Evolutionary conservation across 2,113 vertebrate genomes (phyloP).

Genomic region (Phrynosoma platyrhinos): DNA sequence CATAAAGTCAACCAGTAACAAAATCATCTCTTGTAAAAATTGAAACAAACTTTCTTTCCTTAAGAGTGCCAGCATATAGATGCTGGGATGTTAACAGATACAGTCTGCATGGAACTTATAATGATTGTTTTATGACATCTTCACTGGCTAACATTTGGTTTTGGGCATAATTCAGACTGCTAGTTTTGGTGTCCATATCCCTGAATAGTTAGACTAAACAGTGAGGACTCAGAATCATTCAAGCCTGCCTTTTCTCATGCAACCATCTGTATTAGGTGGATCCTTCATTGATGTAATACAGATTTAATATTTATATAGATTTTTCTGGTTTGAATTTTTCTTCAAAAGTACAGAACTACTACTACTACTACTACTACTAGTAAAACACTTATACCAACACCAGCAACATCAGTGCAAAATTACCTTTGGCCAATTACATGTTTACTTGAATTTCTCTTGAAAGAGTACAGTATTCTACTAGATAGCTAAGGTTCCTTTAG

Average conservation of each 20-base stretch:
- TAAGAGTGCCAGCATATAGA: background rate
- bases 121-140: background rate
- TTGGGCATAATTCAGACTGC: background rate
- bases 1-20: background rate
- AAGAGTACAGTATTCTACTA: too few relatives aligned
- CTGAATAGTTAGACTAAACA: background rate
- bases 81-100: background rate
- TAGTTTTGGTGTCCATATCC: background rate
- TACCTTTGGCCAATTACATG: too few relatives aligned
- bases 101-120: background rate
- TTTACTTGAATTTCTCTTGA: too few relatives aligned
- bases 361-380: too few relatives aligned
- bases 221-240: background rate
- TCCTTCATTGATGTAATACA: too few relatives aligned
- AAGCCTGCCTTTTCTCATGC: background rate
- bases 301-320: too few relatives aligned
- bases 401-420: too few relatives aligned
- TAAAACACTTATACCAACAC: too few relatives aligned
- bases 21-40: constrained; percentile 9
- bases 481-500: too few relatives aligned
- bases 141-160: background rate
- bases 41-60: background rate
- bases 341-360: too few relatives aligned
- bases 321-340: too few relatives aligned
- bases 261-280: background rate